Base-by-base conservation (phyloP, 2,113 vertebrate genomes). In the Heterotis niloticus region DNA sequence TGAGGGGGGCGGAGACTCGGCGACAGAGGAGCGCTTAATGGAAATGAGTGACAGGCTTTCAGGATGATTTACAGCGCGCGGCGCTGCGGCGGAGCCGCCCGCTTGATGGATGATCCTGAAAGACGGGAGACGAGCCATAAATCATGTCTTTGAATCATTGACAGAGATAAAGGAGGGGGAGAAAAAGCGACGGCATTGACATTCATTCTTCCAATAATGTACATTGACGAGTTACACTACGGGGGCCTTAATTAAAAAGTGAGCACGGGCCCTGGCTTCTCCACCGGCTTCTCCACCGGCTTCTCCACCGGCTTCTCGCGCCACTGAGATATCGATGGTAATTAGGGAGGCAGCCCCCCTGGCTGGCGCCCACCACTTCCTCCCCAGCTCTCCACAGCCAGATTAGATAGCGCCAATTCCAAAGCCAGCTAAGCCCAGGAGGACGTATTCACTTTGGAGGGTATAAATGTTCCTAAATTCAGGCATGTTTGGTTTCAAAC, bases 141-240 rank as follows among this genome's bases (percentile, higher is more conserved):
- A 98, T 99, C 98, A 99, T 98, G 98, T 98, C 96, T 98, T 96
- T 97, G 96, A 96, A 96, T 96, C 96, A 97, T 97, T 98, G 98
- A 99, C 96, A 99, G 93, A 99, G 98, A 98, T 98, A 98, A 96
- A 98, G 95, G 96, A 98, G 96, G 94, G 94, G 94, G 93, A 95
- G 95, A 93, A 95, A 95, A 96, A 94, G 94, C 95, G 93, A 92
- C 94, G 96, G 94, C 96, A 96, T 96, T 96, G 96, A 96, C 95
- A 96, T 94, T 98, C 97, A 98, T 97, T 97, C 96, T 96, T 95
- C 95, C 97, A 98, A 98, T 99, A 98, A 99, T 98, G 96, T 96
- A 95, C 96, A 96, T 97, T 98, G 96, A 98, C 96, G 96, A 96
- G 94, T 96, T 97, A 97, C 98, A 98, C 96, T 96, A 97, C 92